phyloP scores from a whole-genome alignment of 2,113 vertebrate genomes.

The Festucalex cinctus region DNA sequence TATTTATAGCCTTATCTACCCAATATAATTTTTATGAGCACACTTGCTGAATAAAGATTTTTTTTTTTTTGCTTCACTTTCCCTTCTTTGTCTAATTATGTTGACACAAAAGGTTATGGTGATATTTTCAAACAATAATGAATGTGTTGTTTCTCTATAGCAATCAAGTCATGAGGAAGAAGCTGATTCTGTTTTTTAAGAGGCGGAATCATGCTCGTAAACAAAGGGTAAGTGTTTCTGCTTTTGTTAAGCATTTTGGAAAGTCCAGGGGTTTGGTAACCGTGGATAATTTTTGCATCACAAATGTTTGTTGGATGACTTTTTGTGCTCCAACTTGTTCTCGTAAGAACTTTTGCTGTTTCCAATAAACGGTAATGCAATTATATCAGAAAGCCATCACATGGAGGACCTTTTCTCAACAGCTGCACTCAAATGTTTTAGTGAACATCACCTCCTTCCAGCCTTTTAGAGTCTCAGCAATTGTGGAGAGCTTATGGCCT shows the following conservation, averaged over 20 bases:
- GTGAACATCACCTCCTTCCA: conserved; percentile 31
- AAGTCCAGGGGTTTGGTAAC: conserved; percentile 9
- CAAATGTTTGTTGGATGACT: neutral
- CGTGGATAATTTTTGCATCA: neutral
- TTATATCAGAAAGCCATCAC: conserved; percentile 39
- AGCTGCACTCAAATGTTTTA: conserved; percentile 26
- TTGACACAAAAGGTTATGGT: no score
- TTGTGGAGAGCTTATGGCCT: conserved; percentile 52
- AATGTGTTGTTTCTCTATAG: conserved; percentile 70
- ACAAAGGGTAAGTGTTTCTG: conserved; percentile 83
- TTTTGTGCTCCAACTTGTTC: neutral
- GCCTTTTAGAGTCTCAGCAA: conserved; percentile 58
- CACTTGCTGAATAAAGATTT: neutral
- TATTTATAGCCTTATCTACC: neutral
- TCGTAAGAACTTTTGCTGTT: neutral
- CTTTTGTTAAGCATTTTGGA: neutral
- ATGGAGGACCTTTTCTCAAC: conserved; percentile 32
- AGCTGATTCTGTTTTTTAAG: conserved; percentile 98
- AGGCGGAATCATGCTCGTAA: conserved; percentile 98
- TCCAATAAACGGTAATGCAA: conserved; percentile 12
- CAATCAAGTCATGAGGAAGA: conserved; percentile 99
- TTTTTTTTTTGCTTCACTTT: conserved; percentile 1
- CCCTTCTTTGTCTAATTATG: neutral
- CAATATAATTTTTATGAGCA: neutral
- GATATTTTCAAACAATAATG: neutral